Percentiles rank a stretch among this genome's conserved stretches.
Conservation (phyloP, 2,797 vertebrate genomes). For the Otolemur crassicaudatus region DNA sequence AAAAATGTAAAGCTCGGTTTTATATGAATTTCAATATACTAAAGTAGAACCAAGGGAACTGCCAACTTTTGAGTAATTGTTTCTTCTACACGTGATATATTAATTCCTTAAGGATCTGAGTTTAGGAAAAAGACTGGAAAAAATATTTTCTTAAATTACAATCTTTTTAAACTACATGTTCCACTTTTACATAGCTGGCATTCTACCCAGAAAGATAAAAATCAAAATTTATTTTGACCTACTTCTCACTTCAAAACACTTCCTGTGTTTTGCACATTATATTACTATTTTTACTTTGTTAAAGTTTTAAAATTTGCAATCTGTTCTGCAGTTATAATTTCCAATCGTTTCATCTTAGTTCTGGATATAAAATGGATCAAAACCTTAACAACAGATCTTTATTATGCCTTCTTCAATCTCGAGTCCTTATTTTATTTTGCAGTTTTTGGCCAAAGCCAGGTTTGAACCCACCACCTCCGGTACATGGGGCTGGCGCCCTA, state of each 20-base stretch:
- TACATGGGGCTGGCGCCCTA: too few relatives aligned
- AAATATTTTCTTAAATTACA: background rate
- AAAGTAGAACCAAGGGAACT: background rate
- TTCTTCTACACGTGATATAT: background rate
- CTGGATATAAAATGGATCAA: background rate
- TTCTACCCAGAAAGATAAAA: background rate
- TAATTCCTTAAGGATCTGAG: background rate
- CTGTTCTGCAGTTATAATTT: background rate
- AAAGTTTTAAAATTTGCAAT: background rate
- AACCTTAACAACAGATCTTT: background rate
- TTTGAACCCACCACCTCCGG: too few relatives aligned
- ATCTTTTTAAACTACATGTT: background rate
- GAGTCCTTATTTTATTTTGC: background rate
- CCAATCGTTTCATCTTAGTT: background rate
- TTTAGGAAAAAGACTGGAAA: background rate
- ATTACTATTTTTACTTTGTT: background rate
- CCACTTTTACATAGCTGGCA: background rate
- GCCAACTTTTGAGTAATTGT: background rate
- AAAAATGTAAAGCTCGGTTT: constrained; percentile 8
- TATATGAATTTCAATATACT: constrained; percentile 38
- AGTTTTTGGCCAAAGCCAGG: too few relatives aligned
- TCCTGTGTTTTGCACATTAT: background rate
- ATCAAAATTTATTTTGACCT: constrained; percentile 30
- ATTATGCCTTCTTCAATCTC: background rate
- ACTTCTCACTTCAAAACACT: background rate